These are phyloP conservation scores for Electrona antarctica DNA, from an alignment of 2,113 vertebrate genomes.

Conservation along the genomic window DNA sequence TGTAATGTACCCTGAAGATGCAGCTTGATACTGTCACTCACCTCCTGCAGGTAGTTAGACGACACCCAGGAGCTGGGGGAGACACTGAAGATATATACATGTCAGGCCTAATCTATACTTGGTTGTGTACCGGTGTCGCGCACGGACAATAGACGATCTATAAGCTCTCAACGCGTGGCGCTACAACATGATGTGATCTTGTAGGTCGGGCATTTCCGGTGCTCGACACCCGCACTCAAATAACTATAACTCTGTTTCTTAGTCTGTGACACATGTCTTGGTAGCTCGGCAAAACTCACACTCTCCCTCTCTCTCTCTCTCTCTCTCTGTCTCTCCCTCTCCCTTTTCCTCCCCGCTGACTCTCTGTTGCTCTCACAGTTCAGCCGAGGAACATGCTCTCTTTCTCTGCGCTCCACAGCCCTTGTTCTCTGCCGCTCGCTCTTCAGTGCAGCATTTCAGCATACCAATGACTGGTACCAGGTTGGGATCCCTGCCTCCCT, in stretches of 20 bases:
- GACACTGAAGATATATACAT: constrained; percentile 46
- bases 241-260: constrained; percentile 24
- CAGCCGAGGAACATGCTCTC: constrained; percentile 55
- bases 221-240: too few species aligned
- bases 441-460: constrained; percentile 64
- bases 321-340: constrained; percentile 4
- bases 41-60: constrained; percentile 40
- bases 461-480: constrained; percentile 71
- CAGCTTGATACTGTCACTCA: constrained; percentile 51
- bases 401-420: constrained; percentile 71
- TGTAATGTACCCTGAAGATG: constrained; percentile 49
- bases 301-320: constrained; percentile 3
- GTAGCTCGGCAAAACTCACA: constrained; percentile 49
- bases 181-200: too few species aligned
- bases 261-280: constrained; percentile 71
- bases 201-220: too few species aligned
- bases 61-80: constrained; percentile 34
- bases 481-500: constrained; percentile 45
- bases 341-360: constrained; percentile 18
- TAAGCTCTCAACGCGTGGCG: too few species aligned
- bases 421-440: constrained; percentile 61
- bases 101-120: constrained; percentile 22
- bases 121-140: too few species aligned
- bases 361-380: constrained; percentile 27
- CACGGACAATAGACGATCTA: too few species aligned